A percentile compares a stretch with the other conserved stretches of the same genome.
Evolutionary conservation across 2,797 vertebrate genomes (phyloP).

Genomic region (Urosaurus nigricauda): DNA sequence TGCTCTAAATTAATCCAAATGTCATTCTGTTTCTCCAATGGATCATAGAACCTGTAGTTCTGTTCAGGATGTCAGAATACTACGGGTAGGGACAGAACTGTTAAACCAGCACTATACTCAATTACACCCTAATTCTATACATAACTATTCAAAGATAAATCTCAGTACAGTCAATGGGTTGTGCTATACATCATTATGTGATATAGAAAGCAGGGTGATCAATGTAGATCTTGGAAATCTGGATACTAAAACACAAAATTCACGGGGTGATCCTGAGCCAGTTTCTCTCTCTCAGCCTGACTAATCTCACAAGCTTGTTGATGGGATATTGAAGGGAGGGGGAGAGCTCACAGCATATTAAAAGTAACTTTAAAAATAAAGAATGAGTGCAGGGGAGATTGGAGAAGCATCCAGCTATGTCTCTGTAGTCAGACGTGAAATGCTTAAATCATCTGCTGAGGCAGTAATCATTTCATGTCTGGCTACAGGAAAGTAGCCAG

Average conservation of each 20-base stretch:
- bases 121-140: background rate
- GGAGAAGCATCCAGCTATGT: too few relatives aligned
- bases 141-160: background rate
- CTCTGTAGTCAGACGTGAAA: too few relatives aligned
- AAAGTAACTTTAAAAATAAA: background rate
- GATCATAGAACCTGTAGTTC: background rate
- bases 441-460: too few relatives aligned
- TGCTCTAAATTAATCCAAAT: background rate
- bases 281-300: background rate
- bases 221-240: background rate
- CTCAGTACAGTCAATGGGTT: background rate
- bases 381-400: background rate
- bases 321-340: background rate
- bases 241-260: background rate
- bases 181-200: background rate
- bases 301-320: background rate
- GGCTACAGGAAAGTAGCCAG: too few relatives aligned
- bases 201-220: background rate
- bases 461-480: too few relatives aligned
- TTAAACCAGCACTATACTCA: background rate
- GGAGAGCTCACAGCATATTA: background rate
- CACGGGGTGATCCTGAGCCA: background rate
- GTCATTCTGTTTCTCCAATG: background rate
- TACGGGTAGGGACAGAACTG: too few relatives aligned
- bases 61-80: background rate